These are phyloP conservation scores for Cinclus mexicanus DNA, from an alignment of 2,113 vertebrate species.

Conservation along the genomic window DNA sequence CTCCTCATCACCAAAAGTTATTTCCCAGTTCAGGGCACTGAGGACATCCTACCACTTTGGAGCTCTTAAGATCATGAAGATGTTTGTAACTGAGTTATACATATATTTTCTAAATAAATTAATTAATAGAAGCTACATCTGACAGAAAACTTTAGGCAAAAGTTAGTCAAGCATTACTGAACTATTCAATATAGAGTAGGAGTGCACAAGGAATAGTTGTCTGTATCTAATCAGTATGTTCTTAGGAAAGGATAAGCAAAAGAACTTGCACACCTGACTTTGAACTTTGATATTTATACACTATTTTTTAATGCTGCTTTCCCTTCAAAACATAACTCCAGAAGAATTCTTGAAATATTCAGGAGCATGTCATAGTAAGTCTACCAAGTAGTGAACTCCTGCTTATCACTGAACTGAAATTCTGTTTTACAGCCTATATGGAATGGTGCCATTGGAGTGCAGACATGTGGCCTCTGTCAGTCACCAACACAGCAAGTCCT, in stretches of 20 bases:
- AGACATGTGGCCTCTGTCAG: neutral
- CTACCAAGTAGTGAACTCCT: neutral
- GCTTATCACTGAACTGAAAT: neutral
- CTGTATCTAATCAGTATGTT: neutral
- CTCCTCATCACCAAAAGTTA: neutral
- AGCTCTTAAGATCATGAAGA: neutral
- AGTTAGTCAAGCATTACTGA: neutral
- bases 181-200: neutral
- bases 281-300: neutral
- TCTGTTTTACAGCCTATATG: neutral
- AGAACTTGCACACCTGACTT: neutral
- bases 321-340: neutral
- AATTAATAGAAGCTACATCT: neutral
- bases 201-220: neutral
- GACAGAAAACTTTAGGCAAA: neutral
- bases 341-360: neutral
- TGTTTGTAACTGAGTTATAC: neutral
- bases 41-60: neutral
- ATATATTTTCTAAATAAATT: neutral
- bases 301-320: neutral
- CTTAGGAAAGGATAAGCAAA: neutral
- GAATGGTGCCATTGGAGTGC: neutral
- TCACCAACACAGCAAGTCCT: neutral
- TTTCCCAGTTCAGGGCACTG: neutral
- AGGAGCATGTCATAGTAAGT: neutral